Evolutionary conservation across 2,888 invertebrate genomes (phyloP).

Genomic region (Prostheceraeus crozeri): DNA sequence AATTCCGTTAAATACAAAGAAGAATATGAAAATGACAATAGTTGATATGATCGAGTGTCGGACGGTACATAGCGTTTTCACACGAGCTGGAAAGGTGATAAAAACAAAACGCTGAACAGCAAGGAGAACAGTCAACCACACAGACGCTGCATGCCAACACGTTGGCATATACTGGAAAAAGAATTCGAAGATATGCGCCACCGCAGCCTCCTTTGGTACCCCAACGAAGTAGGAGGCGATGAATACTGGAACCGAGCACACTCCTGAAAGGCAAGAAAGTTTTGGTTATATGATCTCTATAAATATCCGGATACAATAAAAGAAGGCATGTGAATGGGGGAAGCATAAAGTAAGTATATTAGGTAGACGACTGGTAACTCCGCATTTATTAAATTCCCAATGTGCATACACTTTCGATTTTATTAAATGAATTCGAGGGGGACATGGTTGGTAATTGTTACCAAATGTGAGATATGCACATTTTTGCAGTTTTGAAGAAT

Average conservation of each 20-base stretch:
- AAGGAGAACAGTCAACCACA: conserved; percentile 80
- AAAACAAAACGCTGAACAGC: conserved; percentile 88
- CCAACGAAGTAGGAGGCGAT: conserved; percentile 17
- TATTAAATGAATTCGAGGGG: too few relatives aligned
- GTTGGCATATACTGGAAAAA: conserved; percentile 50
- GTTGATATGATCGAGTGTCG: conserved; percentile 49
- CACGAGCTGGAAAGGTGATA: conserved; percentile 82
- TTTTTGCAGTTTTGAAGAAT: too few relatives aligned
- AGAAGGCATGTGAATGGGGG: too few relatives aligned
- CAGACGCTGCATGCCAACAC: conserved; percentile 79
- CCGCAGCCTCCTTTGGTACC: conserved; percentile 3
- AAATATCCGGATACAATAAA: too few relatives aligned
- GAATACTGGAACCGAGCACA: conserved; percentile 34
- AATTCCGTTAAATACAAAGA: conserved; percentile 27
- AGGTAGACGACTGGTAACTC: too few relatives aligned
- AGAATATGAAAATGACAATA: conserved; percentile 11
- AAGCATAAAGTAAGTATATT: too few relatives aligned
- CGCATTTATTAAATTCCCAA: too few relatives aligned
- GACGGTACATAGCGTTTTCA: conserved; percentile 67
- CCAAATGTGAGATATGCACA: too few relatives aligned
- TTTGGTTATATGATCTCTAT: too few relatives aligned
- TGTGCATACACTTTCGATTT: too few relatives aligned
- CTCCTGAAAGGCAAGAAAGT: conserved; percentile 2
- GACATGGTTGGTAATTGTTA: too few relatives aligned
- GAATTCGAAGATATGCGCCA: conserved; percentile 57